Conservation (phyloP, 2,113 vertebrate genomes). For the Narcine bancroftii region DNA sequence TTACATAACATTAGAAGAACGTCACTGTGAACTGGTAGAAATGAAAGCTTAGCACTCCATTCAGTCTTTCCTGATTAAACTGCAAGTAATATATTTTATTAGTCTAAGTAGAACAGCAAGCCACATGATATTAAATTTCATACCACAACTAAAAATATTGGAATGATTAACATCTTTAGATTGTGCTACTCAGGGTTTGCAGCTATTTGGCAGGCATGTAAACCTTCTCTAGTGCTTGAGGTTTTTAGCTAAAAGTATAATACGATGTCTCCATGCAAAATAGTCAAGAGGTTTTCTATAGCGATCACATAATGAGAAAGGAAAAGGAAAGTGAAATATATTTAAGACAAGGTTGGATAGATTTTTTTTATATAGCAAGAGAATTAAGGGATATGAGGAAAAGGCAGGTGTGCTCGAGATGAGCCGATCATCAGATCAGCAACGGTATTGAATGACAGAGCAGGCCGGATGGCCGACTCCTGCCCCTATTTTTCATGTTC, state of each 20-base stretch:
- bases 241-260: background rate
- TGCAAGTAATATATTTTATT: constrained; percentile 7
- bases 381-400: no score
- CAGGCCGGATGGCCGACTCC: no score
- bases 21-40: constrained; percentile 12
- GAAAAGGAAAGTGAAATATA: background rate
- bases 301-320: background rate
- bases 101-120: background rate
- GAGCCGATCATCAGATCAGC: no score
- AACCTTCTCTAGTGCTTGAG: background rate
- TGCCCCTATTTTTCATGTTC: no score
- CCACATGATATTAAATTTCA: constrained; percentile 10
- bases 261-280: background rate
- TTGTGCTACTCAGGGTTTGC: background rate
- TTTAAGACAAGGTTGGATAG: no score
- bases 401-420: no score
- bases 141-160: background rate
- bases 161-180: background rate
- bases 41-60: constrained; percentile 27
- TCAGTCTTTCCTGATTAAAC: constrained; percentile 23
- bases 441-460: no score
- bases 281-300: background rate
- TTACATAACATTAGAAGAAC: constrained; percentile 17
- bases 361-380: no score
- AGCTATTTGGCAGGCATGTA: background rate